Evolutionary conservation across 2,113 vertebrate species (phyloP), one percentile per base, ranked within the genome.

Genomic region (Sebastes schlegelii): DNA sequence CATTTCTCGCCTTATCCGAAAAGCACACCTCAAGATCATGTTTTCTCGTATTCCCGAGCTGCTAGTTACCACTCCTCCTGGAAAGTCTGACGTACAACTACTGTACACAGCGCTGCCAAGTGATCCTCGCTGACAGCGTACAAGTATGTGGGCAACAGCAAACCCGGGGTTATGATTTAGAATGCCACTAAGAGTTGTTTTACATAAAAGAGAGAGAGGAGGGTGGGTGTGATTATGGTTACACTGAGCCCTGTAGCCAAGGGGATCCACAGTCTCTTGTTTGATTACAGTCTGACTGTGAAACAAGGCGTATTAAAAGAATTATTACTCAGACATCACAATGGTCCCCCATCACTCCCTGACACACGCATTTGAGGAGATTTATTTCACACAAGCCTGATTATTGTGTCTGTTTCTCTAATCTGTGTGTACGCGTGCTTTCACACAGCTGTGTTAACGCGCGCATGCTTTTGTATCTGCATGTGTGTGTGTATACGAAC

Each of bases 261-360:
- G 77, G 83, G 92, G 86, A 93, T 88, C 89, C 80, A 58, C 86
- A 63, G 84, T 68, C 86, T 91, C 84, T 88, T 86, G 89, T 93
- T 93, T 92, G 91, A 94, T 92, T 92, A 90, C 84, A 83, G 83
- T 84, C 84, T 86, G 85, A 91, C 86, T 86, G 84, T 87, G 91
- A 91, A 91, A 92, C 80, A 89, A 91, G 86, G 77, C 86, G 74
- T 87, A 91, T 90, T 92, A 90, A 90, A 91, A 92, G 73, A 90
- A 91, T 88, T 93, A 91, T 92, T 91, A 89, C 87, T 84, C 78
- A 87, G 74, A 82, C 87, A 80, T 90, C 87, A 90, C 87, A 91
- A 88, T 83, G 82, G 89, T 89, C 82, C 88, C 82, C 57, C 83
- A 79, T 90, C 86, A 86, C 86, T 90, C 69, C 62, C 87, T 80